These are phyloP conservation scores for Oligia strigilis DNA, from an alignment of 2,888 invertebrate species.

Conservation along the genomic window DNA sequence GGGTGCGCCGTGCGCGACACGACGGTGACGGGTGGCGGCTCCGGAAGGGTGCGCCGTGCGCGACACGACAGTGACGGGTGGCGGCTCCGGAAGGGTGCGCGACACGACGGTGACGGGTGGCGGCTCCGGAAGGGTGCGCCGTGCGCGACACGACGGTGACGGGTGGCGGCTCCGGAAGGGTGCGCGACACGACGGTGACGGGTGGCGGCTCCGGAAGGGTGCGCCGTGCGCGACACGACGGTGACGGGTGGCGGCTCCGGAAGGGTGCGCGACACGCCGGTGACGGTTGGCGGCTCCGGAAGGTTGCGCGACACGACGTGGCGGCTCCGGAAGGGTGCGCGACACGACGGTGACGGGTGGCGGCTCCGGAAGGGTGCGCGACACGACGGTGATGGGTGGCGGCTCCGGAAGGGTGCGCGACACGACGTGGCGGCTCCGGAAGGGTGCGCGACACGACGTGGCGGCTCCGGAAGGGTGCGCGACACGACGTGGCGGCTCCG, in stretches of 20 bases:
- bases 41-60: background rate
- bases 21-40: background rate
- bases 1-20: background rate
- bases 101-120: background rate
- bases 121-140: background rate
- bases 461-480: too few species aligned
- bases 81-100: background rate
- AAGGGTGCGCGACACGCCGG: too few species aligned
- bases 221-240: background rate
- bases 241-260: too few species aligned
- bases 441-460: background rate
- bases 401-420: too few species aligned
- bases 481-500: too few species aligned
- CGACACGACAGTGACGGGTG: background rate
- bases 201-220: background rate
- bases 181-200: background rate
- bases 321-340: background rate
- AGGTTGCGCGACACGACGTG: background rate
- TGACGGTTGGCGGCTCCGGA: background rate
- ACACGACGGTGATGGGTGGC: too few species aligned
- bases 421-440: too few species aligned
- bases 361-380: background rate
- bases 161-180: background rate
- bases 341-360: background rate
- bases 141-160: background rate